Conservation (phyloP, 37 sponge, comb jelly and placozoan genomes). For the Theonella swinhoei region DNA sequence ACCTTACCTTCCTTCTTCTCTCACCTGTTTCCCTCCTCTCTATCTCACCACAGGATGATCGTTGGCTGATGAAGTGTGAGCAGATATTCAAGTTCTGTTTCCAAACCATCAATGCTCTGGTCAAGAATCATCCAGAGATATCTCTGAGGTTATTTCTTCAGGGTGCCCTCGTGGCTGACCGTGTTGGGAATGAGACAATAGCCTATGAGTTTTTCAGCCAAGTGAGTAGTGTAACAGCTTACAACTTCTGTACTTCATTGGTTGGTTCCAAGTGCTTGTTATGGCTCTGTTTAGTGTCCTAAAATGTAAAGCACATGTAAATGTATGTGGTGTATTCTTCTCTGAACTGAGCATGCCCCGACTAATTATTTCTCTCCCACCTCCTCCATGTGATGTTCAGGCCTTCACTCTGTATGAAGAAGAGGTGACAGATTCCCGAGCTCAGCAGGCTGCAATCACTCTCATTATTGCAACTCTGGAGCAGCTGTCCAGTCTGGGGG, state of each 20-base stretch:
- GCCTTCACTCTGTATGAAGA: constrained; percentile 96
- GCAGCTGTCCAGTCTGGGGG: constrained; percentile 85
- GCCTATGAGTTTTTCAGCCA: constrained; percentile 97
- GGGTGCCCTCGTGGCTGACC: constrained; percentile 93
- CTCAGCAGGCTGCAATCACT: constrained; percentile 83
- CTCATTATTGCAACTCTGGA: constrained; percentile 95
- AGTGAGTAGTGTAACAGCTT: constrained; percentile 46
- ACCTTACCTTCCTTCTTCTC: neutral
- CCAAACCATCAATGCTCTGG: constrained; percentile 85
- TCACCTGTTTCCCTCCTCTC: neutral
- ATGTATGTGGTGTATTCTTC: too few relatives aligned
- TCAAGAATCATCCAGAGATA: constrained; percentile 71
- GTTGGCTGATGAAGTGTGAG: constrained; percentile 94
- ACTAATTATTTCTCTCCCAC: too few relatives aligned
- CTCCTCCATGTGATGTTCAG: too few relatives aligned
- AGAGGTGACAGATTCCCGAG: constrained; percentile 92
- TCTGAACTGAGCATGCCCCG: too few relatives aligned
- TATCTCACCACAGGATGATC: constrained; percentile 68
- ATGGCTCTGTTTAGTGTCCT: too few relatives aligned
- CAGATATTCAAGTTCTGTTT: constrained; percentile 91
- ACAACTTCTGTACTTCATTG: too few relatives aligned
- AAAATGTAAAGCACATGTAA: too few relatives aligned
- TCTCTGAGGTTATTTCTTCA: constrained; percentile 93
- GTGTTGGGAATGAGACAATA: constrained; percentile 81
- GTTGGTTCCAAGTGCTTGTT: too few relatives aligned